Base-by-base conservation (phyloP, 1,140 invertebrate species). In the Cryptotermes secundus region DNA sequence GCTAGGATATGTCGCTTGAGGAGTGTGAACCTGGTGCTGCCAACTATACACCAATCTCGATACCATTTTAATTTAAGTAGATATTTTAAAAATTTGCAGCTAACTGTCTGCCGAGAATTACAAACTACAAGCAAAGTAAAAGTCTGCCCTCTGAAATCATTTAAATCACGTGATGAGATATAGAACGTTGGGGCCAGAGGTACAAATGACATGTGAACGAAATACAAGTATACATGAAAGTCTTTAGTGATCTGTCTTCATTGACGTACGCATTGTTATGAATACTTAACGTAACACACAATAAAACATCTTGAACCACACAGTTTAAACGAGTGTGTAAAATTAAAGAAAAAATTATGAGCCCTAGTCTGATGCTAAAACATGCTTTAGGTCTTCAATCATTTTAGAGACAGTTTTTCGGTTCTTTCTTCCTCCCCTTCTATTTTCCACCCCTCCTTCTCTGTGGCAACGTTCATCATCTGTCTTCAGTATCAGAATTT, bases 381-480 rank as follows among this genome's bases (percentile, higher is more conserved):
- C 26, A 72, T 72, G 59, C n/a, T 10, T n/a, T 26, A 72, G 59
- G 59, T 72, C 59, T 72, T 72, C 59, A 72, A 72, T 72, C 59
- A 72, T 72, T 72, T 72, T n/a, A 1, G n/a, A 72, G 59, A 72
- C 59, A 72, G 59, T 72, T 31, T 22, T 59, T 59, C 53, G 19
- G 16, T n/a, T n/a, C 26, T 22, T 72, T n/a, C 59, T 72, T 16
- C 16, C n/a, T 3, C 59, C 26, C 26, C 53, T n/a, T 31, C 16
- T 72, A 14, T 72, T 72, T 31, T 31, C 31, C 26, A 26, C 59
- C 26, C 59, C 59, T 14, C 9, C 16, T n/a, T 31, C n/a, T 31
- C 26, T 72, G 59, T 72, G 59, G 59, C 14, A 72, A 72, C 59
- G 59, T 72, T 31, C 59, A 31, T 72, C 59, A 72, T 72, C 59